Evolutionary conservation across 2,113 vertebrate genomes (phyloP).

Genomic region (Psilopogon haemacephalus): DNA sequence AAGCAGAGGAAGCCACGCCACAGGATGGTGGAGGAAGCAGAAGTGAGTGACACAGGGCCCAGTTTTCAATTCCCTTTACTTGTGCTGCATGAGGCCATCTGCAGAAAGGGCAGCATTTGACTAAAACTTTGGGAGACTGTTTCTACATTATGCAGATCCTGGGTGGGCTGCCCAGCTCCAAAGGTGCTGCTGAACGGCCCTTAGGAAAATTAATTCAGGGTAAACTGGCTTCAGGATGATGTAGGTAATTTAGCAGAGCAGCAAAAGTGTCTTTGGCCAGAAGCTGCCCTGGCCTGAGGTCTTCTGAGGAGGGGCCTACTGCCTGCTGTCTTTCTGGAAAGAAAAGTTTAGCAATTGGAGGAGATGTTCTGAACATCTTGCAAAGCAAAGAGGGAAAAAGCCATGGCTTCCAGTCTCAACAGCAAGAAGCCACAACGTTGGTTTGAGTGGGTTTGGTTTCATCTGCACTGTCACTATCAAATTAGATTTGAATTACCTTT

Average conservation of each 20-base stretch:
- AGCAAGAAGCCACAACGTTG: background rate
- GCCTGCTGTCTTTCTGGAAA: background rate
- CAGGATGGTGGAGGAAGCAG: constrained; percentile 78
- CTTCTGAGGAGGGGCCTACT: background rate
- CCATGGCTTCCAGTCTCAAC: accelerated
- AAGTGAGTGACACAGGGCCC: constrained; percentile 69
- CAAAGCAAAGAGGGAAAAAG: background rate
- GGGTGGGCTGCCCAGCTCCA: background rate
- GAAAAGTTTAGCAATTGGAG: background rate
- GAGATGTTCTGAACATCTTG: background rate
- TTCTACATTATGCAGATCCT: background rate
- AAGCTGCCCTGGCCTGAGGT: background rate
- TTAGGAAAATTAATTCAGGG: background rate
- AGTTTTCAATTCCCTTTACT: background rate
- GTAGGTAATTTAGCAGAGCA: background rate
- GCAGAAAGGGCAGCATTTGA: background rate
- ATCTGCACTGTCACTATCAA: background rate
- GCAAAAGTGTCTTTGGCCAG: background rate
- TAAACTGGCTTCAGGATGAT: background rate
- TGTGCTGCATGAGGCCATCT: background rate
- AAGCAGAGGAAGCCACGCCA: constrained; percentile 58
- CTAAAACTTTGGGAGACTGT: background rate
- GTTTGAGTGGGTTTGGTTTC: background rate
- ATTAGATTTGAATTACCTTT: background rate
- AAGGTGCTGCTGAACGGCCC: background rate